Base-by-base conservation (phyloP, 2,113 vertebrate species). In the Python bivittatus region DNA sequence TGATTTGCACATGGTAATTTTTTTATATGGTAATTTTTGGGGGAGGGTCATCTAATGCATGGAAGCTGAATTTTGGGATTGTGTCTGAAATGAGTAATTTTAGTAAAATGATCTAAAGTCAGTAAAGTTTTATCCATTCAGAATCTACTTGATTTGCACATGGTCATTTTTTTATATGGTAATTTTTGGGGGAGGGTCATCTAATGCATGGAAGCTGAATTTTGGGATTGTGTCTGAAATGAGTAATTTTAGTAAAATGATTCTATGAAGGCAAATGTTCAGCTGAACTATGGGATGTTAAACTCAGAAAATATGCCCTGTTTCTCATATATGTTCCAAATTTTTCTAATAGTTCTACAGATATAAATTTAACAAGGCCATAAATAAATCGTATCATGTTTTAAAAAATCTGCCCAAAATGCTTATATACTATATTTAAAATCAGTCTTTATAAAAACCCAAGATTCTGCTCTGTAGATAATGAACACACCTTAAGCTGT, bases 401-500 rank as follows among this genome's bases (percentile, higher is more conserved):
- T n/a, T n/a, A n/a, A n/a, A n/a, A n/a, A n/a, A n/a, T 10, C 23
- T 17, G 22, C 61, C 22, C 44, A 88, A 61, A 86, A 86, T 58
- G 13, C 22, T 44, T 23, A 29, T 84, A 84, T 84, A 8, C 7
- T 88, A 56, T 56, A 27, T 57, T 57, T 22, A 88, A 10, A 15
- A 33, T 38, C 48, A 92, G 23, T 6, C 25, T n/a, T 60, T 42
- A 89, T 52, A 89, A 38, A 38, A 22, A 42, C 1, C 25, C 11
- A 84, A 72, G 90, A 29, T 8, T 88, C 5, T 38, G 64, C 13
- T 72, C 29, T 33, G 6, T 72, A 1, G 27, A 53, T 29, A 33
- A 88, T 33, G 95, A 95, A 95, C 94, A 94, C 95, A 96, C 94
- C 93, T 92, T 92, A 96, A 96, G 94, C 94, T 95, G 88, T 92